Evolutionary conservation across 2,888 invertebrate species (phyloP), one percentile per base, ranked within the genome.

Genomic region (Ophion costatus): DNA sequence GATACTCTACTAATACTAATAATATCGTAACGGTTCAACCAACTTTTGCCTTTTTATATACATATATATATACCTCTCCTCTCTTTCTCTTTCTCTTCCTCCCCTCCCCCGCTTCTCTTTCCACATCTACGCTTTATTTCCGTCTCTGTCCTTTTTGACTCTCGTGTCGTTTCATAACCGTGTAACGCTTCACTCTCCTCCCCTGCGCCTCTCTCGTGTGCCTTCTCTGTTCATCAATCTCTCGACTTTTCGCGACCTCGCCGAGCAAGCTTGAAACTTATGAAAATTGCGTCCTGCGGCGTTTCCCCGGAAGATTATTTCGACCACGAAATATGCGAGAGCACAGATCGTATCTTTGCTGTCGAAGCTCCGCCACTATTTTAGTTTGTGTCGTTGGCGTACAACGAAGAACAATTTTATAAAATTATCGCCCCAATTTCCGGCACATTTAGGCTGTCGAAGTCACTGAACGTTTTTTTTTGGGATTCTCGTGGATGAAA

Each of bases 1-100:
- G 45, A 74, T 74, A 74, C 74, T 45, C 14, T 11, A 57, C 69
- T 59, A 77, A 67, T 69, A 69, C 77, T 69, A 77, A 77, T 77
- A 69, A 77, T 77, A 77, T 69, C 67, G 67, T 77, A 67, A 77
- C 77, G 77, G 67, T 77, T 77, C 77, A 77, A 77, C 57, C 77
- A 67, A 77, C 76, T 76, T 51, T 33, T 56, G 29, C 56, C 56
- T 57, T 11, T 56, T 29, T 67, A 51, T 51, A 51, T 51, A 51
- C 11, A 51, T 17, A 3, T 17, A 24, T 24, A 24, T 2, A 24
- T 24, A 24, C 17, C 11, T 45, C 2, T 11, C 9, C 11, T 24
- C 10, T 17, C 56, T 63, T 42, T 24, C 11, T 71, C 64, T 66
- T 29, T 45, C 24, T 77, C 57, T 38, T 20, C 51, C 22, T 63